Evolutionary conservation across 2,797 vertebrate genomes (phyloP), one percentile per base, ranked within the genome.

Genomic region (Chaenodraco wilsoni): DNA sequence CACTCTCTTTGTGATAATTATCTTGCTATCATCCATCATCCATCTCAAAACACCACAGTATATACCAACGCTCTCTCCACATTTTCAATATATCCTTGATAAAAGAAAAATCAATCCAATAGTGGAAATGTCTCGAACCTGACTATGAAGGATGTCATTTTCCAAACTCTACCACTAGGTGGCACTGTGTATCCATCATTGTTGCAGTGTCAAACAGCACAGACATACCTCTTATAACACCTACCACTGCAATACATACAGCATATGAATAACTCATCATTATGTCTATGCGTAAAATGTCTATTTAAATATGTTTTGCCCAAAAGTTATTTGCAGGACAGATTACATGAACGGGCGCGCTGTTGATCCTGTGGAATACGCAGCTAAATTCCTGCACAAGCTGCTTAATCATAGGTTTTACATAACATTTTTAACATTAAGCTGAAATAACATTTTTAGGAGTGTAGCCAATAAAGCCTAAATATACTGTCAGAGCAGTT

Each of bases 141-240:
- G 49, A 13, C 48, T 37, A 5, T 4, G 17, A 3, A 48, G 12
- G 45, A 45, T 21, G 15, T 60, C 9, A 33, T 75, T 57, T 73
- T 70, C 57, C 74, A 27, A 69, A 10, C 40, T 58, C 78, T 68
- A 49, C 86, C 90, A 70, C 71, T 87, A 92, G 94, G 66, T 82
- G 90, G 93, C 81, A 85, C 90, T 93, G 86, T 88, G 75, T 73
- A 65, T 74, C 82, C 72, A 84, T 52, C 41, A 14, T 56, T 43
- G 16, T 11, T 55, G 2, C 46, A 3, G 13, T 13, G 4, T 33
- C 15, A 59, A 46, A 31, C 13, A 4, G n/a, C 68, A 80, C 43
- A 54, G 50, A 21, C 60, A 59, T 13, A 14, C 55, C 17, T 3
- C 13, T 49, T 9, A 49, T 27, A 44, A 40, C 66, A 48, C 13